Conservation (phyloP, 2,113 vertebrate species). For the Lucifuga dentata region DNA sequence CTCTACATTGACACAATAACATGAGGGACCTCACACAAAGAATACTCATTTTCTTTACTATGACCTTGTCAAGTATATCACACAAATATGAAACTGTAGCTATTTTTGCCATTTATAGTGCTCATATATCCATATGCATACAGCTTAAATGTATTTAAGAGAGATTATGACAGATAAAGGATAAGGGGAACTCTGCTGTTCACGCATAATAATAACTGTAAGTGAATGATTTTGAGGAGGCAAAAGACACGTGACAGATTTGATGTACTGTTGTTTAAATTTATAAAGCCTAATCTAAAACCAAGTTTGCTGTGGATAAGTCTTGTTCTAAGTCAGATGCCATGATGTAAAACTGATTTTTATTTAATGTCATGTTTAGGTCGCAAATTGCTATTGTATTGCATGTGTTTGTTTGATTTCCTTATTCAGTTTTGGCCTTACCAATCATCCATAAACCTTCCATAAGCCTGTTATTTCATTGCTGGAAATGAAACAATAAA, state of each 20-base stretch:
- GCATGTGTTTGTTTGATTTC: too few species aligned
- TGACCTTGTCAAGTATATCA: constrained; percentile 46
- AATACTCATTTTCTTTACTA: constrained; percentile 21
- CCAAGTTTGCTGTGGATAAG: neutral
- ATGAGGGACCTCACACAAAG: constrained; percentile 3
- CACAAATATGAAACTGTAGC: constrained; percentile 1
- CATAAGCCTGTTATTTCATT: too few species aligned
- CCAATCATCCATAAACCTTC: too few species aligned
- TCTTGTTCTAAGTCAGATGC: too few species aligned
- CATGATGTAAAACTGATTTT: too few species aligned
- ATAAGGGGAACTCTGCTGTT: neutral
- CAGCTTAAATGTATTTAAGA: neutral
- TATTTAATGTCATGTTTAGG: too few species aligned
- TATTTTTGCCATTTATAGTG: constrained; percentile 10
- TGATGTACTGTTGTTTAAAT: neutral
- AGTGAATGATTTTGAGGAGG: neutral
- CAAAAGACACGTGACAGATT: neutral
- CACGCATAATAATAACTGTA: neutral
- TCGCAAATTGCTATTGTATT: too few species aligned
- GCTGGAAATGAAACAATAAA: too few species aligned
- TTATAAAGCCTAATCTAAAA: too few species aligned
- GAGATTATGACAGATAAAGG: neutral
- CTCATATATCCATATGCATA: neutral
- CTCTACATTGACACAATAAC: constrained; percentile 43
- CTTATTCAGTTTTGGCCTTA: too few species aligned